phyloP scores from a whole-genome alignment of 2,113 vertebrate genomes.

The Noctilio leporinus region DNA sequence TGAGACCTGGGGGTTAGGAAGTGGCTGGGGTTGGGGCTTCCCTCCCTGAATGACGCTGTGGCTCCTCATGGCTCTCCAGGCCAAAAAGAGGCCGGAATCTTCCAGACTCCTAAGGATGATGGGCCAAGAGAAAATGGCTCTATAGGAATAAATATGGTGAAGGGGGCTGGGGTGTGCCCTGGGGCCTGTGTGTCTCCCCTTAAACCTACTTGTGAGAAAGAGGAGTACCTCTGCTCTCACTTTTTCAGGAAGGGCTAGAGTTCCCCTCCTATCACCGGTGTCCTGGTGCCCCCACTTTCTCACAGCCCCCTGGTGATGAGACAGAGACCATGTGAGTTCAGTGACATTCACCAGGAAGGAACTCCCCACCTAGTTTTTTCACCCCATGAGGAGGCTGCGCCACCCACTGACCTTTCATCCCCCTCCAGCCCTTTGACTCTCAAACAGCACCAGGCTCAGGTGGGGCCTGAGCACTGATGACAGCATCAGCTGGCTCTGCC shows the following conservation, averaged over 20 bases:
- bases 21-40: background rate
- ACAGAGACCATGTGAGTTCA: fast-evolving
- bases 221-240: background rate
- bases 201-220: background rate
- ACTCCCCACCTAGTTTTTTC: background rate
- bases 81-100: background rate
- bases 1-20: background rate
- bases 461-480: background rate
- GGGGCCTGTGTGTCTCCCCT: background rate
- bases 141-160: background rate
- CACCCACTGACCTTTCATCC: background rate
- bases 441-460: background rate
- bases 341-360: background rate
- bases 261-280: background rate
- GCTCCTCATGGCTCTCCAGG: background rate
- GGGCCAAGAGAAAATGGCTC: background rate
- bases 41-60: background rate
- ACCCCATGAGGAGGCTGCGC: background rate
- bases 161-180: too few species aligned
- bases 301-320: background rate
- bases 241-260: background rate
- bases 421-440: background rate
- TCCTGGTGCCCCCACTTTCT: background rate
- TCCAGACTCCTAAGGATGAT: background rate
- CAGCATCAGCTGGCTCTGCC: background rate